A percentile compares a stretch with the other conserved stretches of the same genome.
phyloP scores from a whole-genome alignment of 2,113 vertebrate species.

The Brachirus orientalis region DNA sequence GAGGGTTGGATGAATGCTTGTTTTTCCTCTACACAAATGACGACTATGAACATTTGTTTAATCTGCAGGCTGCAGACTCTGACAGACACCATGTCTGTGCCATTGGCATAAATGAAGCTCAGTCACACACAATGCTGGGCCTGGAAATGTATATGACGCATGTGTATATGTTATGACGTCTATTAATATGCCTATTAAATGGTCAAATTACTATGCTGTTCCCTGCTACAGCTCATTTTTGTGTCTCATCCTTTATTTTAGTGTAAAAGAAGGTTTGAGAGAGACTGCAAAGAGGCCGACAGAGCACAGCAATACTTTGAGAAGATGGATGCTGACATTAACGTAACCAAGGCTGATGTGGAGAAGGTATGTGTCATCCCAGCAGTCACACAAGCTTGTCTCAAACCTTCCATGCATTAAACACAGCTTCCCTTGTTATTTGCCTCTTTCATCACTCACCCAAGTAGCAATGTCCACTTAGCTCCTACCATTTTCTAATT shows the following conservation, averaged over 20 bases:
- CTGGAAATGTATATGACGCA: constrained; percentile 49
- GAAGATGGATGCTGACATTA: constrained; percentile 98
- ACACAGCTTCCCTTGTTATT: neutral
- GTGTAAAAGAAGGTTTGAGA: constrained; percentile 92
- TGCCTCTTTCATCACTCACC: constrained; percentile 34
- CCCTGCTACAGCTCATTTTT: neutral
- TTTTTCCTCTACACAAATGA: constrained; percentile 70
- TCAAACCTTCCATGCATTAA: constrained; percentile 10
- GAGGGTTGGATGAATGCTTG: constrained; percentile 68
- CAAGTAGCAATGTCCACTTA: constrained; percentile 18
- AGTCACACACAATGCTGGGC: constrained; percentile 33
- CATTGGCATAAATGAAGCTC: constrained; percentile 48
- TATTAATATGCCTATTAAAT: constrained; percentile 37
- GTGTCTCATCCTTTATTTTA: constrained; percentile 53
- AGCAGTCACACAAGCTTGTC: constrained; percentile 20
- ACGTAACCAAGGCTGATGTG: constrained; percentile 98
- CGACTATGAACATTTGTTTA: constrained; percentile 76
- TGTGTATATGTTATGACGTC: constrained; percentile 40
- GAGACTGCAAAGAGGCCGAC: constrained; percentile 97
- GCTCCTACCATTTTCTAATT: constrained; percentile 9
- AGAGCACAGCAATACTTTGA: constrained; percentile 96
- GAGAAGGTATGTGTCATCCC: constrained; percentile 88
- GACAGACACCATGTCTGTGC: constrained; percentile 33
- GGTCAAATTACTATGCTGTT: constrained; percentile 18
- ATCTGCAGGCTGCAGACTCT: constrained; percentile 62